A percentile compares a stretch with the other conserved stretches of the same genome.
Evolutionary conservation across 35 echinoderm and acorn worm genomes (phyloP).

Genomic region (Hemicentrotus pulcherrimus): DNA sequence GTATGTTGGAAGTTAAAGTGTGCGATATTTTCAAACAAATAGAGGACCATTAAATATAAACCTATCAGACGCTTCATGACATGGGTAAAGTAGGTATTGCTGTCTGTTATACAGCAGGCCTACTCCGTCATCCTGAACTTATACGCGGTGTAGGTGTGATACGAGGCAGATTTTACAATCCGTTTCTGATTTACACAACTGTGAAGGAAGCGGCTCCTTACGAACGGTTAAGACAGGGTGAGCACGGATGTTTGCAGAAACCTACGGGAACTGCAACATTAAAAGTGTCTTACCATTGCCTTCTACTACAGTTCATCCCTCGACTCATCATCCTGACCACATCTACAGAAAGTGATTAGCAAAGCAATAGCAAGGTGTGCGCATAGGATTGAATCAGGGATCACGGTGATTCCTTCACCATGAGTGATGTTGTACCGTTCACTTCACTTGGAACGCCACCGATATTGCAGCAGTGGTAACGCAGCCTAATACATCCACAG

Average conservation of each 20-base stretch:
- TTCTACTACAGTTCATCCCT: not conserved
- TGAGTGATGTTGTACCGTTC: not conserved
- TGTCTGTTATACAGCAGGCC: no score
- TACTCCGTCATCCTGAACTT: no score
- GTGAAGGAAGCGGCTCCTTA: constrained; percentile 1
- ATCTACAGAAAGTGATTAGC: not conserved
- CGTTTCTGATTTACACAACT: not conserved
- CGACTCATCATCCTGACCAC: not conserved
- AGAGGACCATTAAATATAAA: no score
- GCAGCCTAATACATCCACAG: not conserved
- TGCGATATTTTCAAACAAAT: no score
- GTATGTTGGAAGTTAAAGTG: no score
- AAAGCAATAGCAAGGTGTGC: not conserved
- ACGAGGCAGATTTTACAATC: not conserved
- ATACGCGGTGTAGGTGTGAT: not conserved
- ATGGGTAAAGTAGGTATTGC: no score
- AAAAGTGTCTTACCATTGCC: not conserved
- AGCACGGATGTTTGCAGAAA: constrained; percentile 16
- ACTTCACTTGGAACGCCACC: not conserved
- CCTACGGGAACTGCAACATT: constrained; percentile 16
- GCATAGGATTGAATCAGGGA: not conserved
- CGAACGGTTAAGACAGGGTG: not conserved
- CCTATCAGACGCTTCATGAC: no score
- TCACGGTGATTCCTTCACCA: not conserved
- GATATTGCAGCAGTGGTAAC: not conserved